These are phyloP conservation scores for Ptiloglossa arizonensis DNA, from an alignment of 1,140 invertebrate genomes.

Conservation along the genomic window DNA sequence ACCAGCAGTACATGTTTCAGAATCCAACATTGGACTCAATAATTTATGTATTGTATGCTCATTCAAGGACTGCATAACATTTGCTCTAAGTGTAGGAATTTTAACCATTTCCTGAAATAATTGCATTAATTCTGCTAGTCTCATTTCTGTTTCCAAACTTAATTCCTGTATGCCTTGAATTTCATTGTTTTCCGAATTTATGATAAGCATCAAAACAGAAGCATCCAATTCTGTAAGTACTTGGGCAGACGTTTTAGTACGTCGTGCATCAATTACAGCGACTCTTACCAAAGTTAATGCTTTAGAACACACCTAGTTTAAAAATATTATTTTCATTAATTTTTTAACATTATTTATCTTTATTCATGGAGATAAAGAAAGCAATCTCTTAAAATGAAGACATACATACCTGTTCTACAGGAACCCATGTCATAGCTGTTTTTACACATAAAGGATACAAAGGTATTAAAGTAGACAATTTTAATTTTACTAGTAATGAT, in stretches of 20 bases:
- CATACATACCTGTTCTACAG: constrained; percentile 73
- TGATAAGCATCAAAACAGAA: constrained; percentile 71
- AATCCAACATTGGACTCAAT: constrained; percentile 67
- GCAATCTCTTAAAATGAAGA: constrained; percentile 20
- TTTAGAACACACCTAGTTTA: constrained; percentile 72
- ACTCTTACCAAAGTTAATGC: constrained; percentile 75
- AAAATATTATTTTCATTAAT: constrained; percentile 9
- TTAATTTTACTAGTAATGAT: constrained; percentile 77
- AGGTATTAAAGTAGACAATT: constrained; percentile 72
- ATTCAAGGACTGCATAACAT: constrained; percentile 75
- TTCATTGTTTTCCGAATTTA: constrained; percentile 65
- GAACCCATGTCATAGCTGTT: constrained; percentile 79
- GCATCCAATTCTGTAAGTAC: constrained; percentile 74
- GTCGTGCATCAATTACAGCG: constrained; percentile 71
- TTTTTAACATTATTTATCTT: not conserved
- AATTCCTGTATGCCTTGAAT: constrained; percentile 58
- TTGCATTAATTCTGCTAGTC: constrained; percentile 79
- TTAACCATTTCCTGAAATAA: constrained; percentile 80
- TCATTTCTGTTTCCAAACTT: constrained; percentile 61
- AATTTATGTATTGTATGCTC: constrained; percentile 72
- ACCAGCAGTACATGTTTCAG: constrained; percentile 50
- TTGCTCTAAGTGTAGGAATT: constrained; percentile 68
- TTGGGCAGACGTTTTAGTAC: constrained; percentile 57
- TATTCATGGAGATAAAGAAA: constrained; percentile 10
- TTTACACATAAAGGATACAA: constrained; percentile 78